Percentiles rank a stretch among this genome's conserved stretches.
phyloP scores from a whole-genome alignment of 2,113 vertebrate genomes.

The Cynopterus brachyotis region DNA sequence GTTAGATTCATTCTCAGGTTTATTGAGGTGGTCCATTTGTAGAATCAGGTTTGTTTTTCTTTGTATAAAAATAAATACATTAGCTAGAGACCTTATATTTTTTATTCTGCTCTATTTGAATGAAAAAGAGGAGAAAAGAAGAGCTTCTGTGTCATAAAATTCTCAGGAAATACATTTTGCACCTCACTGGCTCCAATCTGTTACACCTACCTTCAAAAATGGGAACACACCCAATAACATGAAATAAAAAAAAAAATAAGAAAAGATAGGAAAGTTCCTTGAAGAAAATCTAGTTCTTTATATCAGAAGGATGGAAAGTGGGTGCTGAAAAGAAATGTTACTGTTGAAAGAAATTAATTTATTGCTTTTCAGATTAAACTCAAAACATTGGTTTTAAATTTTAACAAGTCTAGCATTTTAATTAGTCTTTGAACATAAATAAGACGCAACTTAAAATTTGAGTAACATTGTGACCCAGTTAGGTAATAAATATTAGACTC shows the following conservation, averaged over 20 bases:
- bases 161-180: not conserved
- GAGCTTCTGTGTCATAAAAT: not conserved
- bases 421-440: not conserved
- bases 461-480: not conserved
- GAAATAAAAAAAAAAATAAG: not conserved
- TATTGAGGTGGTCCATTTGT: not conserved
- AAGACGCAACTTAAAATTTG: slow-evolving; percentile 25
- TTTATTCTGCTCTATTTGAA: not conserved
- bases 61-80: not conserved
- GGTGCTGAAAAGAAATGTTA: not conserved
- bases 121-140: not conserved
- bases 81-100: not conserved
- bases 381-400: slow-evolving; percentile 6
- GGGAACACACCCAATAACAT: not conserved
- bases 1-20: not conserved
- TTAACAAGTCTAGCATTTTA: not conserved
- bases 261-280: not conserved
- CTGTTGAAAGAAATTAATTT: not conserved
- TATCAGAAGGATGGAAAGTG: not conserved
- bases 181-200: not conserved
- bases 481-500: not conserved
- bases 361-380: not conserved
- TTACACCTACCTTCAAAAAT: not conserved
- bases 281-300: not conserved
- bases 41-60: not conserved